These are phyloP conservation scores for Manacus vitellinus DNA, from an alignment of 2,113 vertebrate species.

Conservation along the genomic window DNA sequence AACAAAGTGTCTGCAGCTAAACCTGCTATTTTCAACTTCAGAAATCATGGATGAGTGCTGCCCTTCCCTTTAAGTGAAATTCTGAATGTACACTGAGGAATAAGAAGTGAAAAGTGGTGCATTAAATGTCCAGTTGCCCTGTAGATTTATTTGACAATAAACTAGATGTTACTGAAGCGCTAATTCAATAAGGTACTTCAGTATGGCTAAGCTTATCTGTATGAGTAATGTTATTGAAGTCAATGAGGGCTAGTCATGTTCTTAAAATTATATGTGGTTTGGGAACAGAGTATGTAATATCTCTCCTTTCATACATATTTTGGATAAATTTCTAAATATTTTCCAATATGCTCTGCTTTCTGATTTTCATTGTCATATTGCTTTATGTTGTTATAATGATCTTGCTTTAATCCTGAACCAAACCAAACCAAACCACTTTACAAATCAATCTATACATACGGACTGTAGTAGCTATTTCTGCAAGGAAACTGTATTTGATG, in stretches of 20 bases:
- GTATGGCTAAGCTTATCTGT: background rate
- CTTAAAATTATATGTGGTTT: background rate
- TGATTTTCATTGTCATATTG: rapidly evolving
- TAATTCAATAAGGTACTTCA: background rate
- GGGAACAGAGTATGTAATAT: background rate
- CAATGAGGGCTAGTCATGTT: background rate
- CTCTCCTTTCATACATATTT: background rate
- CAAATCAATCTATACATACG: background rate
- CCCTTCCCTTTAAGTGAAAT: background rate
- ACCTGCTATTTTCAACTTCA: background rate
- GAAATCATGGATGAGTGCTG: background rate
- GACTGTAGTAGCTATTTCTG: background rate
- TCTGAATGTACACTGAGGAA: background rate
- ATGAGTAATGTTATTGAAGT: background rate
- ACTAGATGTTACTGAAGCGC: background rate
- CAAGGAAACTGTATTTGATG: background rate
- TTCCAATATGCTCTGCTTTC: background rate
- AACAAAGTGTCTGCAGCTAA: background rate
- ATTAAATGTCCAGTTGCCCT: background rate
- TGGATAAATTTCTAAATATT: background rate
- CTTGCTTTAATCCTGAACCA: background rate
- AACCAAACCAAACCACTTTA: background rate
- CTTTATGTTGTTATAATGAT: background rate
- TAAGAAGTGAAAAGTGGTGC: background rate
- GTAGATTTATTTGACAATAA: background rate